Conservation (phyloP, 2,888 invertebrate genomes). For the Cremastobaeus sp. region DNA sequence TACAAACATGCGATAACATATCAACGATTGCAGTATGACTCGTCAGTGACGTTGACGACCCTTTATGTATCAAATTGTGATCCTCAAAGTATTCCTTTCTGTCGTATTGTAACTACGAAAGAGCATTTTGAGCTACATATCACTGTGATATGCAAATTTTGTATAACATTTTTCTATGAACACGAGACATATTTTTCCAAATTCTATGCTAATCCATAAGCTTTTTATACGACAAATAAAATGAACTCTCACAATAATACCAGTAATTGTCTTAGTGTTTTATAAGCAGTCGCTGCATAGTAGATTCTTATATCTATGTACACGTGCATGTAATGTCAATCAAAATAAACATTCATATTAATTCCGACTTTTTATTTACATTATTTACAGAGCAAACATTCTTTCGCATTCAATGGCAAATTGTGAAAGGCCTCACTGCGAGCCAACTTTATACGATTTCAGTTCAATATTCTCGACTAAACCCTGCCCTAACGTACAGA, state of each 20-base stretch:
- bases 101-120: slow-evolving; percentile 13
- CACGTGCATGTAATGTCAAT: slow-evolving; percentile 20
- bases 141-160: slow-evolving; percentile 37
- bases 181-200: slow-evolving; percentile 29
- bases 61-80: slow-evolving; percentile 17
- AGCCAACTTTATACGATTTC: slow-evolving; percentile 16
- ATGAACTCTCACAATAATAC: background rate
- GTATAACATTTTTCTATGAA: slow-evolving; percentile 26
- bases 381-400: background rate
- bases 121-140: slow-evolving; percentile 34
- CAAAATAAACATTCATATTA: slow-evolving; percentile 21
- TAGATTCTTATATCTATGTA: slow-evolving; percentile 4
- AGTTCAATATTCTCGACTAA: slow-evolving; percentile 41
- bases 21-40: slow-evolving; percentile 18
- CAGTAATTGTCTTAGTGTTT: slow-evolving; percentile 5
- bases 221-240: slow-evolving; percentile 18
- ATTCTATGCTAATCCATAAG: background rate
- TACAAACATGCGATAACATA: no score
- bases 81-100: slow-evolving; percentile 19
- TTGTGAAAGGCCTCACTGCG: background rate
- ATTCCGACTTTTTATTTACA: background rate
- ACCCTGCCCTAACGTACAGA: slow-evolving; percentile 36
- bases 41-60: background rate
- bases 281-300: slow-evolving; percentile 1
- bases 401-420: background rate